Evolutionary conservation across 2,113 vertebrate species (phyloP), one percentile per base, ranked within the genome.

Genomic region (Dendropsophus ebraccatus): DNA sequence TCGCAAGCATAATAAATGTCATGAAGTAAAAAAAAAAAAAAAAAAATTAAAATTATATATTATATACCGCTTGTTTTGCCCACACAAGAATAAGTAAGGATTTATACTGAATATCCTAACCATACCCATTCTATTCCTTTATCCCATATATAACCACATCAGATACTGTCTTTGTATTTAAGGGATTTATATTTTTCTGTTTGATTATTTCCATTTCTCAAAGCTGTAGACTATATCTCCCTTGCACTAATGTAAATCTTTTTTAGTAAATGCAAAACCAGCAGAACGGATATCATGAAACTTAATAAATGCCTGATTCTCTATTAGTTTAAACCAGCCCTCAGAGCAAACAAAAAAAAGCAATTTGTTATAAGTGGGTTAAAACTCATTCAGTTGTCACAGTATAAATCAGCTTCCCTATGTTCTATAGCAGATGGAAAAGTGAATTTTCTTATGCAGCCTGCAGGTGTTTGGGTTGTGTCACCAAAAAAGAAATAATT

Each of bases 351-450:
- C 32, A 74, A 73, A 75, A 73, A 75, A 73, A 28, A 74, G 35
- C 32, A 74, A 56, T 56, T 74, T 60, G 67, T 25, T 28, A 83
- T 28, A 74, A 56, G 75, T 50, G 41, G 25, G 73, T 84, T 76
- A 65, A 84, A 65, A 77, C 56, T 65, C 58, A 85, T 47, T 78
- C 41, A 25, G 37, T 74, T 84, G 58, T 76, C 58, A 77, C 56
- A 78, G 45, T 52, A 67, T 77, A 78, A 78, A 78, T 69, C 83
- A 85, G 58, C 74, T 84, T 84, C 73, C 74, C 41, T 77, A 21
- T 50, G 73, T 85, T 52, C 25, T 25, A 67, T 37, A 85, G 83
- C 83, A 85, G 83, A 85, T 85, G 83, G 83, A 78, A 85, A 85
- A 78, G 74, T 45, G 23, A 47, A 47, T 67, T 85, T 69, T 85